A percentile compares a stretch with the other conserved stretches of the same genome.
phyloP scores from a whole-genome alignment of 2,888 invertebrate species.

The Drosophila mettleri region DNA sequence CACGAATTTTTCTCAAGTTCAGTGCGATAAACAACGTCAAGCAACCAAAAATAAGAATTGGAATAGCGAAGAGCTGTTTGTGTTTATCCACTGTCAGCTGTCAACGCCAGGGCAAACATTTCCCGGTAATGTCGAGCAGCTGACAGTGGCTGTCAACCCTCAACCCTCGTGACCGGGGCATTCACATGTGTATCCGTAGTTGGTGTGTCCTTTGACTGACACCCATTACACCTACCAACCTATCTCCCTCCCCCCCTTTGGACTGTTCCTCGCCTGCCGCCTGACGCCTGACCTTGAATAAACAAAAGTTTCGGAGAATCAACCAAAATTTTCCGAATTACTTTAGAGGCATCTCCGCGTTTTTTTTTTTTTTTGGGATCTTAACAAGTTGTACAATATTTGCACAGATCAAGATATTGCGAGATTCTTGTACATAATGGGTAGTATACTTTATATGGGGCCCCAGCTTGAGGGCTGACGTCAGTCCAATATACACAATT shows the following conservation, averaged over 20 bases:
- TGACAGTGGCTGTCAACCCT: slow-evolving; percentile 56
- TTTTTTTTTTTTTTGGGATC: no score
- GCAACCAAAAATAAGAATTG: not conserved
- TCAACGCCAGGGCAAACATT: slow-evolving; percentile 56
- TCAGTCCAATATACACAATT: slow-evolving; percentile 60
- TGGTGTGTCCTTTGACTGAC: slow-evolving; percentile 47
- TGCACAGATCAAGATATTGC: slow-evolving; percentile 51
- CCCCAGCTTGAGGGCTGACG: slow-evolving; percentile 55
- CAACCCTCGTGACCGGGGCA: slow-evolving; percentile 56
- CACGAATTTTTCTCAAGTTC: slow-evolving; percentile 11
- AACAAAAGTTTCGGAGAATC: not conserved
- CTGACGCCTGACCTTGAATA: slow-evolving; percentile 12
- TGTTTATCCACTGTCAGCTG: slow-evolving; percentile 61
- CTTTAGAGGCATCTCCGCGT: slow-evolving; percentile 26
- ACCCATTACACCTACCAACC: slow-evolving; percentile 1
- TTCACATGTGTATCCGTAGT: slow-evolving; percentile 14
- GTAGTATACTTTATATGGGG: slow-evolving; percentile 38
- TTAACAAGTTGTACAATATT: slow-evolving; percentile 45
- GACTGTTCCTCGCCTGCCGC: no score
- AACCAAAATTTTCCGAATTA: slow-evolving; percentile 42
- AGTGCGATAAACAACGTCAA: slow-evolving; percentile 2
- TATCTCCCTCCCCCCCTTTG: not conserved
- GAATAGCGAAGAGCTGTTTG: slow-evolving; percentile 41
- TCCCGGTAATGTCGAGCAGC: slow-evolving; percentile 8
- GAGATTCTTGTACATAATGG: slow-evolving; percentile 27